Conservation (phyloP, 2,888 invertebrate genomes). For the Deroplatys truncata region DNA sequence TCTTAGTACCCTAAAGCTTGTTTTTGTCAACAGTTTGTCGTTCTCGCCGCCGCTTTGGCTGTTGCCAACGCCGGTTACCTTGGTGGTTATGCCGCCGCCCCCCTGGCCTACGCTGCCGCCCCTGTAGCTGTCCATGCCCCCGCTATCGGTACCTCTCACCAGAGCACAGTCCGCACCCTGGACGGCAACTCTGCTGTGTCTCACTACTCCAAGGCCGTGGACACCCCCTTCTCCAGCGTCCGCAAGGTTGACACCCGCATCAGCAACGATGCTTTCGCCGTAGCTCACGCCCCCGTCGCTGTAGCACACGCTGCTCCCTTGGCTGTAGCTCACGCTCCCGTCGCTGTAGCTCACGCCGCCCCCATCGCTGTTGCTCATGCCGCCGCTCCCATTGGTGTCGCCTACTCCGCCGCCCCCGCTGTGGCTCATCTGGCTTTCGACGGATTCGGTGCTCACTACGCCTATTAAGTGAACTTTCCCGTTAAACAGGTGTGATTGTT, state of each 20-base stretch:
- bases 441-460: conserved; percentile 32
- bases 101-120: conserved; percentile 29
- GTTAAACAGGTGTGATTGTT: background rate
- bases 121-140: conserved; percentile 33
- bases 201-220: conserved; percentile 55
- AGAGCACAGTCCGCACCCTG: conserved; percentile 55
- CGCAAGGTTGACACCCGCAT: conserved; percentile 56
- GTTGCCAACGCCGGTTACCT: conserved; percentile 26
- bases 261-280: conserved; percentile 51
- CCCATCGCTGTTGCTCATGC: conserved; percentile 6
- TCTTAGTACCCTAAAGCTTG: background rate
- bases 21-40: background rate
- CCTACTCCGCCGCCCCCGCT: conserved; percentile 32
- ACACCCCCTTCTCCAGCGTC: conserved; percentile 57
- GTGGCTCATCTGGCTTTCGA: conserved; percentile 31
- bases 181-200: conserved; percentile 55
- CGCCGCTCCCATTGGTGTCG: conserved; percentile 45
- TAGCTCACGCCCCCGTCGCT: conserved; percentile 40
- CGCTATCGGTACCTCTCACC: conserved; percentile 45
- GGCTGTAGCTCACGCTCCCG: conserved; percentile 32
- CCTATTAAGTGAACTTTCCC: conserved; percentile 13
- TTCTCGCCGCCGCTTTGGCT: conserved; percentile 5
- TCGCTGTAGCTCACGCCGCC: conserved; percentile 34
- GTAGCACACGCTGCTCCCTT: conserved; percentile 35
- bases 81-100: conserved; percentile 20